A percentile compares a stretch with the other conserved stretches of the same genome.
These are phyloP conservation scores for Steromphala cineraria DNA, from an alignment of 2,888 invertebrate genomes.

Conservation along the genomic window DNA sequence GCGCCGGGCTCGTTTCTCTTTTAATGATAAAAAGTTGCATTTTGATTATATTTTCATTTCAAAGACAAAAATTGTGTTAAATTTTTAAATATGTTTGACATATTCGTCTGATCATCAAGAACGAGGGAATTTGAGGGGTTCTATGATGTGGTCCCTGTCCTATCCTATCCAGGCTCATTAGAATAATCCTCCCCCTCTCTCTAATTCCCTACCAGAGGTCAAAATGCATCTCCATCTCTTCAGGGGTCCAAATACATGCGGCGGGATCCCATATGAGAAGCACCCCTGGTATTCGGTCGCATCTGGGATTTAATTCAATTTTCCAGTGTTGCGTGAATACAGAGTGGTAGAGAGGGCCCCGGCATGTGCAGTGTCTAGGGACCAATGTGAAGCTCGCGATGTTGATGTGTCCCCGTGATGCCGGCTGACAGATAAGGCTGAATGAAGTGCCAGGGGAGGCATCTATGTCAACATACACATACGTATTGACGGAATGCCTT, in stretches of 20 bases:
- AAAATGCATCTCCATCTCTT: not conserved
- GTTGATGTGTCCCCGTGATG: not conserved
- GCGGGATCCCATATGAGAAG: not conserved
- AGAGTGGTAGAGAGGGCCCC: not conserved
- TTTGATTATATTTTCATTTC: too few species aligned
- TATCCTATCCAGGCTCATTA: too few species aligned
- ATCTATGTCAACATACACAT: not conserved
- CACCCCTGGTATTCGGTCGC: not conserved
- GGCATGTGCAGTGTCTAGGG: not conserved
- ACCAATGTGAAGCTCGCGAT: not conserved
- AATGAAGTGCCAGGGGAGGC: not conserved
- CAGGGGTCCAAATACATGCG: not conserved
- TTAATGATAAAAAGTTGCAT: too few species aligned
- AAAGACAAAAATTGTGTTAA: too few species aligned
- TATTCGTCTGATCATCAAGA: too few species aligned
- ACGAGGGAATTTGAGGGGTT: too few species aligned
- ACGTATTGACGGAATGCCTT: too few species aligned
- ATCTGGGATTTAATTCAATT: constrained; percentile 5
- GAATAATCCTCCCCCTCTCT: not conserved
- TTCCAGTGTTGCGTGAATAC: not conserved
- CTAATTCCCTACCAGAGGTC: not conserved
- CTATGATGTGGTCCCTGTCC: too few species aligned
- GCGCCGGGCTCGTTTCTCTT: too few species aligned
- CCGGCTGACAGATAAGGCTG: not conserved
- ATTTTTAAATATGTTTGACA: too few species aligned